phyloP scores from a whole-genome alignment of 2,888 invertebrate genomes.

The Diarsia rubi region DNA sequence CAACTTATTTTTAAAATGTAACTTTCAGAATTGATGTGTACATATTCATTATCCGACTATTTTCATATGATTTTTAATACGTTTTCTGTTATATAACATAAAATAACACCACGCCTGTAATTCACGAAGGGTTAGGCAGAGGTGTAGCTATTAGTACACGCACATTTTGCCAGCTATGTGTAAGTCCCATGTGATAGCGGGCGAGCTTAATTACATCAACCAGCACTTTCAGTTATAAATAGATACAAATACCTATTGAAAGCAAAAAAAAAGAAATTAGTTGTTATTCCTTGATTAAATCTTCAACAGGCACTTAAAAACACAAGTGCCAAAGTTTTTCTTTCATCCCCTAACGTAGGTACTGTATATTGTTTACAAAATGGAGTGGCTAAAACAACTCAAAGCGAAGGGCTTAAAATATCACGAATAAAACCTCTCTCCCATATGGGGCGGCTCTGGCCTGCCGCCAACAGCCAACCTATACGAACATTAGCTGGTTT shows the following conservation, averaged over 20 bases:
- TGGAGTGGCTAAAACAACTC: constrained; percentile 40
- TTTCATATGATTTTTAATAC: background rate
- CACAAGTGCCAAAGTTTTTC: constrained; percentile 16
- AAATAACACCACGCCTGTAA: too few species aligned
- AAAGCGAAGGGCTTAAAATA: constrained; percentile 60
- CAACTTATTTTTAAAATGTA: background rate
- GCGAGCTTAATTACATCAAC: too few species aligned
- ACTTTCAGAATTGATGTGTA: background rate
- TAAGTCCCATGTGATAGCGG: too few species aligned
- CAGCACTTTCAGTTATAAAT: too few species aligned
- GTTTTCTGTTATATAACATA: background rate
- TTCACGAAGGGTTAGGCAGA: too few species aligned
- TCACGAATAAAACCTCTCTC: constrained; percentile 63
- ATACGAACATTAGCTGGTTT: constrained; percentile 54
- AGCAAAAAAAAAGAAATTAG: background rate
- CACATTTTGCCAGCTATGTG: too few species aligned
- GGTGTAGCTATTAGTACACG: too few species aligned
- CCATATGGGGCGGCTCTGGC: constrained; percentile 65
- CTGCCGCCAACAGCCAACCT: constrained; percentile 56
- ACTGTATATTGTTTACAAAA: constrained; percentile 29
- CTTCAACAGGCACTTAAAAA: constrained; percentile 4
- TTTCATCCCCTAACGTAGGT: constrained; percentile 3
- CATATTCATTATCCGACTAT: too few species aligned
- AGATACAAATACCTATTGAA: background rate
- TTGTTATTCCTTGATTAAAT: background rate